Conservation (phyloP, 2,797 vertebrate genomes). For the Rhadinocentrus ornatus region DNA sequence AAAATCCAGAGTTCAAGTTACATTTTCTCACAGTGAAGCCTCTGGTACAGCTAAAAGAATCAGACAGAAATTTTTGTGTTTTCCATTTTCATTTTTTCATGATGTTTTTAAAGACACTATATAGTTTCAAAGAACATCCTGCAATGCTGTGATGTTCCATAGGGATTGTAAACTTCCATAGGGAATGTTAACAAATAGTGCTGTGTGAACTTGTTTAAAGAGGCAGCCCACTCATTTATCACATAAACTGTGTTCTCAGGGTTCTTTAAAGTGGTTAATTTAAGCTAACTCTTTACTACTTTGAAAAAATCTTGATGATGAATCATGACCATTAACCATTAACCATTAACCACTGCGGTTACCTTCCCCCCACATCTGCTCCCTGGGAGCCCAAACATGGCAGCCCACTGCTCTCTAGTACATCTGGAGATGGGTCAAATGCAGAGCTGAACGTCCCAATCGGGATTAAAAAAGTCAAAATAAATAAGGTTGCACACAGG, state of each 20-base stretch:
- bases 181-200: background rate
- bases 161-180: background rate
- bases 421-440: too few relatives aligned
- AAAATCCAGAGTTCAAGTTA: conserved; percentile 4
- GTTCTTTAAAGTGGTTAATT: background rate
- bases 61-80: background rate
- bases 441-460: too few relatives aligned
- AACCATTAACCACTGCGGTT: too few relatives aligned
- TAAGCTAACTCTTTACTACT: too few relatives aligned
- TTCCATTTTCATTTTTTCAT: background rate
- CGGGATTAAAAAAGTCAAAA: too few relatives aligned
- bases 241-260: background rate
- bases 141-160: background rate
- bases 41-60: background rate
- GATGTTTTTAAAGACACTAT: background rate
- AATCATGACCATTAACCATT: too few relatives aligned
- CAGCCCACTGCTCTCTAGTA: too few relatives aligned
- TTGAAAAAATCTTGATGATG: too few relatives aligned
- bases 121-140: background rate
- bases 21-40: background rate
- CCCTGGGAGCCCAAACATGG: too few relatives aligned
- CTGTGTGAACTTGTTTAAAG: background rate
- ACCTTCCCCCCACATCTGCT: too few relatives aligned
- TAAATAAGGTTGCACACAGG: too few relatives aligned
- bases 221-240: background rate